Conservation (phyloP, 2,113 vertebrate genomes). For the human (Homo sapiens) region GRCh38 chr1:48878501-48879000, state of each 20-base stretch:
- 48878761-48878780: conserved; percentile 80
- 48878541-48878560: not conserved
- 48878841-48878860: conserved; percentile 60
- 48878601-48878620: not conserved
- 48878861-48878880: conserved; percentile 79
- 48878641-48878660: not conserved
- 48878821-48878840: conserved; percentile 87
- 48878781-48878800: conserved; percentile 88
- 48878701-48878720: conserved; percentile 33
- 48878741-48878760: conserved; percentile 54
- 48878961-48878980: conserved; percentile 81
- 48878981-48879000: conserved; percentile 83
- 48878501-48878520: conserved; percentile 13
- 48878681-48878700: conserved; percentile 28
- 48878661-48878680: not conserved
- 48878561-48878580: not conserved
- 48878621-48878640: not conserved
- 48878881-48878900: conserved; percentile 80
- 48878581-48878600: not conserved
- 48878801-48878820: conserved; percentile 88
- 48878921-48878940: conserved; percentile 78
- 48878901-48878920: conserved; percentile 82
- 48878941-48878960: conserved; percentile 79
- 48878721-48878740: conserved; percentile 60
- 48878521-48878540: not conserved